Percentiles rank a stretch among this genome's conserved stretches.
Conservation (phyloP, 2,888 invertebrate genomes). For the Eupithecia tripunctaria region DNA sequence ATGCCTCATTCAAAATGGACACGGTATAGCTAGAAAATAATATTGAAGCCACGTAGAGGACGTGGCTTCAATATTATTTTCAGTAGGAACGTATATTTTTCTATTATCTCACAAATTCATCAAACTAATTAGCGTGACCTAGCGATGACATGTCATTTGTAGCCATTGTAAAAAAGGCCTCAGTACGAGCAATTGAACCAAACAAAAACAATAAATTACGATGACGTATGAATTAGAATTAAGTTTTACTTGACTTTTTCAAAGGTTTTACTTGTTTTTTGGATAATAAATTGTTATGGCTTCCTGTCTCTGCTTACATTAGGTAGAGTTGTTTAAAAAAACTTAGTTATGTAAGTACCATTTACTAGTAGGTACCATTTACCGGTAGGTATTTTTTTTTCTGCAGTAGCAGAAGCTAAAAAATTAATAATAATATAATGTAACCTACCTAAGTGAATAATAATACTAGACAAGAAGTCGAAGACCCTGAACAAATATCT, state of each 20-base stretch:
- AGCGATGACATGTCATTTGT: constrained; percentile 32
- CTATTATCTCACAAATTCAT: neutral
- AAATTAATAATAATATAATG: neutral
- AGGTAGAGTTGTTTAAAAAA: too few relatives aligned
- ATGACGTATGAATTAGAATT: constrained; percentile 39
- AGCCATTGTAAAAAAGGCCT: constrained; percentile 48
- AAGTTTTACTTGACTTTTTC: constrained; percentile 10
- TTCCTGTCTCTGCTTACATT: constrained; percentile 10
- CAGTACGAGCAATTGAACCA: constrained; percentile 49
- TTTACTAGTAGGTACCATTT: too few relatives aligned
- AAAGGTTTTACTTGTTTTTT: constrained; percentile 24
- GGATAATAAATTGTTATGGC: neutral
- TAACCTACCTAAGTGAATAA: too few relatives aligned
- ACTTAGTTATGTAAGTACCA: neutral
- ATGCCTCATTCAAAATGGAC: too few relatives aligned
- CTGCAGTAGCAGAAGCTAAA: too few relatives aligned
- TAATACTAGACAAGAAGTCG: too few relatives aligned
- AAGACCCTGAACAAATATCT: too few relatives aligned
- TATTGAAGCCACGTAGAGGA: too few relatives aligned
- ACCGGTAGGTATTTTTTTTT: too few relatives aligned
- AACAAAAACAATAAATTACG: constrained; percentile 43
- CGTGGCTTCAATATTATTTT: neutral
- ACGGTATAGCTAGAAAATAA: too few relatives aligned
- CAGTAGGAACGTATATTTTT: neutral
- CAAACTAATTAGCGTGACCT: neutral